A percentile compares a stretch with the other conserved stretches of the same genome.
These are phyloP conservation scores for Amblyopsis hoosieri DNA, from an alignment of 2,797 vertebrate genomes.

Conservation along the genomic window DNA sequence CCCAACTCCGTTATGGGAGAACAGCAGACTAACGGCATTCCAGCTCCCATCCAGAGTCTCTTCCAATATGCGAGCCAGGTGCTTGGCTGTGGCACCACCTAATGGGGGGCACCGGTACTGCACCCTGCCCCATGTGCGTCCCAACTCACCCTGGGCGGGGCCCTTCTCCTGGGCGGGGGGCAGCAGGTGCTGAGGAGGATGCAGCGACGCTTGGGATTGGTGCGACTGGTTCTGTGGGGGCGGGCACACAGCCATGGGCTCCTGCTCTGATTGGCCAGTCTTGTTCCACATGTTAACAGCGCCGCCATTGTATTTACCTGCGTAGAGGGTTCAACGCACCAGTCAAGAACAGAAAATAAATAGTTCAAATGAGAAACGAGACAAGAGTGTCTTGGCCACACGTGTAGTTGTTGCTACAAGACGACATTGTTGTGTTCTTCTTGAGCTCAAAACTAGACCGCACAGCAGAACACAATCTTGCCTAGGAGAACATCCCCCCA, in stretches of 20 bases:
- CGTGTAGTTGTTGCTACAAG: too few species aligned
- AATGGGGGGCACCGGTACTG: background rate
- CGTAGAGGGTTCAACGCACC: slow-evolving; percentile 34
- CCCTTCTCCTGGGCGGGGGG: slow-evolving; percentile 58
- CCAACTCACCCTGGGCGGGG: slow-evolving; percentile 50
- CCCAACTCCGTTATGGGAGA: background rate
- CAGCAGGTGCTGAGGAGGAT: slow-evolving; percentile 61
- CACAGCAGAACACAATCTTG: too few species aligned
- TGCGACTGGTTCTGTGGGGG: slow-evolving; percentile 64
- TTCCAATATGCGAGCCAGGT: background rate
- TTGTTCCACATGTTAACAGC: slow-evolving; percentile 95
- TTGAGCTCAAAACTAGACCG: too few species aligned
- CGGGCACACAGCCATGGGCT: slow-evolving; percentile 74
- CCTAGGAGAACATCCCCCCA: too few species aligned
- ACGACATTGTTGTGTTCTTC: too few species aligned
- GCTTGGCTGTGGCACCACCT: background rate
- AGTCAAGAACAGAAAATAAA: background rate
- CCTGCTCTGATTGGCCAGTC: slow-evolving; percentile 84
- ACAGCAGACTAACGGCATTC: too few species aligned
- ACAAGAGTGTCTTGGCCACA: too few species aligned
- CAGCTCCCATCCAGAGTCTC: too few species aligned
- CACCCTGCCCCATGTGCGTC: slow-evolving; percentile 44
- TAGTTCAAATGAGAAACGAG: too few species aligned
- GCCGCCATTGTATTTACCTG: slow-evolving; percentile 86
- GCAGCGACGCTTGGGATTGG: slow-evolving; percentile 52